A percentile compares a stretch with the other conserved stretches of the same genome.
These are phyloP conservation scores for Ariolimax columbianus DNA, from an alignment of 2,888 invertebrate species.

Conservation along the genomic window DNA sequence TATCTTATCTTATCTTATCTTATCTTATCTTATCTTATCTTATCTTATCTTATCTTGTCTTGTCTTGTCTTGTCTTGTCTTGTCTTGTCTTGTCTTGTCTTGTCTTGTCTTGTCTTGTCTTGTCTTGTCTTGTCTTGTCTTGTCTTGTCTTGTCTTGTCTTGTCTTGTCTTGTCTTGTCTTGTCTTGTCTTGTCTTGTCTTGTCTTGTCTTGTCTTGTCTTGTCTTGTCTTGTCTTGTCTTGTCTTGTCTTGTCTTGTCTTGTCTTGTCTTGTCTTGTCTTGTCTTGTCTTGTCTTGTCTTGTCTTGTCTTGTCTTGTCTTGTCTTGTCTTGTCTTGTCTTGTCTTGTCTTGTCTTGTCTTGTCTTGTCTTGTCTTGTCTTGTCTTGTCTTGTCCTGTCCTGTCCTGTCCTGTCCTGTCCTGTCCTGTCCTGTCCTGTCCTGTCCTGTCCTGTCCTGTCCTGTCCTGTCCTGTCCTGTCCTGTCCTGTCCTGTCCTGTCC, in stretches of 20 bases:
- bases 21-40: no score
- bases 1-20: no score
- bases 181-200: not conserved
- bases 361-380: no score
- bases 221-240: conserved; percentile 24
- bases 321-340: no score
- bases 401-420: no score
- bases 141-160: conserved; percentile 32
- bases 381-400: no score
- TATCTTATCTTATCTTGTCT: conserved; percentile 1
- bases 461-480: no score
- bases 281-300: not conserved
- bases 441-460: no score
- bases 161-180: not conserved
- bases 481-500: no score
- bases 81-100: conserved; percentile 25
- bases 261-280: conserved; percentile 34
- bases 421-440: no score
- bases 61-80: conserved; percentile 6
- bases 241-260: conserved; percentile 19
- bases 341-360: no score
- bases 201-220: conserved; percentile 29
- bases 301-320: no score
- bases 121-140: conserved; percentile 28
- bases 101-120: conserved; percentile 22